These are phyloP conservation scores for Xestia ashworthii DNA, from an alignment of 2,888 invertebrate genomes.

Conservation along the genomic window DNA sequence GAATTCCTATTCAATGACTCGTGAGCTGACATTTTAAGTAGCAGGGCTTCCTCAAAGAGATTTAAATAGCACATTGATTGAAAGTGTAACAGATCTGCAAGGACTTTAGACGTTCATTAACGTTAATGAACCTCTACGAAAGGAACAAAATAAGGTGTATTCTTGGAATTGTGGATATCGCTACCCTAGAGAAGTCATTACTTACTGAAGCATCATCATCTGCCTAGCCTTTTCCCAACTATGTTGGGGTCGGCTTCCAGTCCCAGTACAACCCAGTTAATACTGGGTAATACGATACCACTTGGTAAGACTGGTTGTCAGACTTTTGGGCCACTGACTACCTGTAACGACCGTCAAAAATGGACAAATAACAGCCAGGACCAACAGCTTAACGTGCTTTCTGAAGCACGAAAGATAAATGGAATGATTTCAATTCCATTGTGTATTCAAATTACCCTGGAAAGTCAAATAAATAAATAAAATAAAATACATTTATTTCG, in stretches of 20 bases:
- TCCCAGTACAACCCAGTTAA: too few species aligned
- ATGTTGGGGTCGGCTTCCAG: too few species aligned
- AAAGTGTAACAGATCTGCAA: background rate
- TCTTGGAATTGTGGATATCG: background rate
- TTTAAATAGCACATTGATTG: background rate
- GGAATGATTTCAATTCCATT: background rate
- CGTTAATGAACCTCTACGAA: background rate
- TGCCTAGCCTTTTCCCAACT: too few species aligned
- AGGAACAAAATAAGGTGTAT: background rate
- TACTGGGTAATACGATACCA: too few species aligned
- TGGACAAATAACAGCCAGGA: too few species aligned
- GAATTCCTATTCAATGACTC: constrained; percentile 33
- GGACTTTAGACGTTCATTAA: background rate
- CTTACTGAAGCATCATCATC: background rate
- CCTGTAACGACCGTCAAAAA: too few species aligned
- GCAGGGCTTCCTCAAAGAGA: constrained; percentile 1
- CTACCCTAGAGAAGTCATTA: background rate
- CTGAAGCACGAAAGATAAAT: background rate
- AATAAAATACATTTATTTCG: too few species aligned
- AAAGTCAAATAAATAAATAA: too few species aligned
- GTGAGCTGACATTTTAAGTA: constrained; percentile 24
- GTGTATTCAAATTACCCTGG: background rate
- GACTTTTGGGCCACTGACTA: too few species aligned
- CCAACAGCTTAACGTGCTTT: too few species aligned
- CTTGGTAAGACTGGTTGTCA: too few species aligned